These are phyloP conservation scores for Notoglanidium macrostoma DNA, from an alignment of 2,797 vertebrate species.

Conservation along the genomic window DNA sequence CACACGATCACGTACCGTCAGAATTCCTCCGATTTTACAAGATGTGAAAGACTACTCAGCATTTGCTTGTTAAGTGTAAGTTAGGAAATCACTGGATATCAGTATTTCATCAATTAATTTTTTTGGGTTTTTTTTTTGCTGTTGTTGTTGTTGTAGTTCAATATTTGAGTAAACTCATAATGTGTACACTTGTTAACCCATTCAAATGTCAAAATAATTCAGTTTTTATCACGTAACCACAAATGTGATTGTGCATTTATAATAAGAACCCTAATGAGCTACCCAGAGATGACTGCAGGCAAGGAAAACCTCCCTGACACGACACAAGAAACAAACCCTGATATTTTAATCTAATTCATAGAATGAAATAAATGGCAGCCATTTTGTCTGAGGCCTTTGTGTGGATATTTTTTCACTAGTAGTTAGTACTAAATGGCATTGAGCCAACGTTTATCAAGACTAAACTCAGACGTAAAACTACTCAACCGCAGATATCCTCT, in stretches of 20 bases:
- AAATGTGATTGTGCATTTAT: neutral
- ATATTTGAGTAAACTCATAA: neutral
- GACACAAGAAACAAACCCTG: neutral
- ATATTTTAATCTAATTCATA: neutral
- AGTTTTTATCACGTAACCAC: neutral
- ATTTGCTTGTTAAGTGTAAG: neutral
- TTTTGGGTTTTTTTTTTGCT: too few relatives aligned
- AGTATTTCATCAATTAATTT: neutral
- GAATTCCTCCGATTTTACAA: slow-evolving; percentile 17
- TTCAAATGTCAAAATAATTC: neutral
- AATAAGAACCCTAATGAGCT: neutral
- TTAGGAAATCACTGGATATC: neutral
- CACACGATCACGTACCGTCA: slow-evolving; percentile 25
- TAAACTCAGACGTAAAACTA: neutral
- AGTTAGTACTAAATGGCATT: neutral
- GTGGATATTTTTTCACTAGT: neutral
- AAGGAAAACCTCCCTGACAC: neutral
- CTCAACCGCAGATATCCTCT: neutral
- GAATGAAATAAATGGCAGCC: neutral
- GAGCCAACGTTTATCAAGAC: slow-evolving; percentile 14
- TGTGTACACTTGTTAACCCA: neutral
- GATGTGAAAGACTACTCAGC: neutral
- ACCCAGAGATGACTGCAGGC: neutral
- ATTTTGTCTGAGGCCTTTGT: neutral
- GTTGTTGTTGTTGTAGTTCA: neutral